Base-by-base conservation (phyloP, 1,140 invertebrate species). In the Limonius californicus region DNA sequence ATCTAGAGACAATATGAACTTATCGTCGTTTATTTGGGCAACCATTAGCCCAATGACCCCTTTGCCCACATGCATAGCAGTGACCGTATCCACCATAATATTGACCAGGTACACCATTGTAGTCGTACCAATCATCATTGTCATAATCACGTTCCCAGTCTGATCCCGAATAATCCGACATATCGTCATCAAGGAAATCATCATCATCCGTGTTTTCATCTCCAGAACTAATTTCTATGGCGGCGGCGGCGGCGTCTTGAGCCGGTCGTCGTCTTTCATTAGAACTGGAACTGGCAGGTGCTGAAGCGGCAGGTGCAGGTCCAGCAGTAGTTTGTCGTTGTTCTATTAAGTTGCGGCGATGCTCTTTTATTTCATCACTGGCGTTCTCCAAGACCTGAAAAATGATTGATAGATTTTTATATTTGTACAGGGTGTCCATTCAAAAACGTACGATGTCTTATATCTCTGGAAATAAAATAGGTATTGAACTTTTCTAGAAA, bases 51-150 rank as follows among this genome's bases (percentile, higher is more conserved):
- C 77, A 78, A 66, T 79, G 77, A 0, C 75, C 76, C 15, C 62
- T 61, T n/a, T 70, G 65, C 39, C 76, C 75, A 59, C 76, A 78
- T 20, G 53, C 54, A 71, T 55, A 78, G 65, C 76, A 78, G 20
- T 69, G 62, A 18, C 76, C 76, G 67, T 78, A 77, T 39, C 77
- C 76, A 56, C 75, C 75, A 67, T 79, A 77, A 72, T 75, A 75
- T 21, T 23, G 12, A n/a, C 70, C 72, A 15, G 68, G 65, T 7
- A 64, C 32, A 7, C 71, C 76, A 32, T 62, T 58, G 19, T 57
- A 57, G 7, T 27, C 18, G 2, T 12, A 9, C 21, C 1, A 35
- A 16, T 23, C 19, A 12, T 11, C 6, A 21, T 16, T 15, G 39
- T 60, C 57, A 21, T 39, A 15, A 4, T 61, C 35, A 0, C 56